These are phyloP conservation scores for Vicugna pacos DNA, from an alignment of 2,113 vertebrate genomes.

Conservation along the genomic window DNA sequence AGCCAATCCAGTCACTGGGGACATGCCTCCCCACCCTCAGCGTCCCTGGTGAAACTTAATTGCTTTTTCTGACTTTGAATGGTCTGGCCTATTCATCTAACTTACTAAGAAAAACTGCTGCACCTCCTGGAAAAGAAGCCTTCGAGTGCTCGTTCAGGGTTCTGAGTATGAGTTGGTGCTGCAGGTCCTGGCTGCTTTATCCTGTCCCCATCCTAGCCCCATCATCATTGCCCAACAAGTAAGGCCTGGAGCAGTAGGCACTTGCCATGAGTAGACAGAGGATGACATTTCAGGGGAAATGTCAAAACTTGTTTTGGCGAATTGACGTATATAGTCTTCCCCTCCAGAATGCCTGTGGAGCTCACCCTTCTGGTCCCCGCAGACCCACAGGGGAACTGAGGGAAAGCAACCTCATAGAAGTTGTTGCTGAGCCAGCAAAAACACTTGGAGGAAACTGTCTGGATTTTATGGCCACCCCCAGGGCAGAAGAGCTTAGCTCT, in stretches of 20 bases:
- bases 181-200: constrained; percentile 51
- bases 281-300: constrained; percentile 61
- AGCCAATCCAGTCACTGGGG: not conserved
- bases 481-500: constrained; percentile 2
- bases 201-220: not conserved
- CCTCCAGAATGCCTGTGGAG: not conserved
- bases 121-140: not conserved
- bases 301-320: constrained; percentile 72
- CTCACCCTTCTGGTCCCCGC: not conserved
- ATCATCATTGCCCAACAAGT: not conserved
- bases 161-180: not conserved
- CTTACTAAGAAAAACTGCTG: constrained; percentile 33
- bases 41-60: not conserved
- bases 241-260: constrained; percentile 17
- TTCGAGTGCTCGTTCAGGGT: not conserved
- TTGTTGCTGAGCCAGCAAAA: not conserved
- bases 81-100: not conserved
- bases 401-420: not conserved
- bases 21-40: not conserved
- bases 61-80: not conserved
- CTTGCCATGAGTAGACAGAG: not conserved
- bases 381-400: not conserved
- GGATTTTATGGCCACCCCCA: not conserved
- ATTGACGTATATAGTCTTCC: constrained; percentile 13
- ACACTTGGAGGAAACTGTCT: not conserved